phyloP scores from a whole-genome alignment of 92 coral and sea anemone species.

The Umimayanthus kanabou region DNA sequence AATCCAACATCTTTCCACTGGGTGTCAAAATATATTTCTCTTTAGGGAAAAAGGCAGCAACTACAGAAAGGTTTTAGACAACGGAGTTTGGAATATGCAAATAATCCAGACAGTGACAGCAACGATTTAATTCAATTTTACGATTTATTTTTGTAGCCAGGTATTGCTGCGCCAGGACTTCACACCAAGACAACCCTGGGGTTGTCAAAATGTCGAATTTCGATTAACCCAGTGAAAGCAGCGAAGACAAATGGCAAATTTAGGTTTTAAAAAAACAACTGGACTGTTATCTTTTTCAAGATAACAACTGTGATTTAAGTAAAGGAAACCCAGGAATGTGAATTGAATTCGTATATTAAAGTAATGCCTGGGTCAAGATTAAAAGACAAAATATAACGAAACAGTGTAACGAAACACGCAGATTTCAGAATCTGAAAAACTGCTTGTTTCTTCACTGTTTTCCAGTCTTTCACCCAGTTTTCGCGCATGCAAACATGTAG shows the following conservation, averaged over 20 bases:
- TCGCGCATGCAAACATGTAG: neutral
- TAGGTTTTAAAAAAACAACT: neutral
- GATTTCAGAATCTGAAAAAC: neutral
- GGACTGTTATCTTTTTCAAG: slow-evolving; percentile 5
- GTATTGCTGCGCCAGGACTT: slow-evolving; percentile 1
- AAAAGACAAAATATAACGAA: too few relatives aligned
- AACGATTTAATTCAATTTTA: slow-evolving; percentile 4
- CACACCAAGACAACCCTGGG: slow-evolving; percentile 3
- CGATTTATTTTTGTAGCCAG: neutral
- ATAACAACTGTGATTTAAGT: neutral
- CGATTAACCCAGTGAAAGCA: slow-evolving; percentile 16
- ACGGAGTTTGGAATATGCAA: slow-evolving; percentile 16
- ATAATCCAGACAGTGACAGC: neutral
- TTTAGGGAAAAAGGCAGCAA: neutral
- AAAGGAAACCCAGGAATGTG: neutral
- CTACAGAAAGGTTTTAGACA: neutral
- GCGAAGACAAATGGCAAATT: slow-evolving; percentile 18
- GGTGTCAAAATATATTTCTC: neutral
- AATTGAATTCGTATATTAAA: neutral
- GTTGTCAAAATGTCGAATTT: slow-evolving; percentile 12
- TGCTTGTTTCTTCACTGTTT: neutral
- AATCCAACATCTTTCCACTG: neutral
- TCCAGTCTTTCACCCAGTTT: neutral
- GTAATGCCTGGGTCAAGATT: neutral
- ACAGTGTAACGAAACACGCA: neutral